Base-by-base conservation (phyloP, 1,140 invertebrate species). In the Pachypeltis micranthus region DNA sequence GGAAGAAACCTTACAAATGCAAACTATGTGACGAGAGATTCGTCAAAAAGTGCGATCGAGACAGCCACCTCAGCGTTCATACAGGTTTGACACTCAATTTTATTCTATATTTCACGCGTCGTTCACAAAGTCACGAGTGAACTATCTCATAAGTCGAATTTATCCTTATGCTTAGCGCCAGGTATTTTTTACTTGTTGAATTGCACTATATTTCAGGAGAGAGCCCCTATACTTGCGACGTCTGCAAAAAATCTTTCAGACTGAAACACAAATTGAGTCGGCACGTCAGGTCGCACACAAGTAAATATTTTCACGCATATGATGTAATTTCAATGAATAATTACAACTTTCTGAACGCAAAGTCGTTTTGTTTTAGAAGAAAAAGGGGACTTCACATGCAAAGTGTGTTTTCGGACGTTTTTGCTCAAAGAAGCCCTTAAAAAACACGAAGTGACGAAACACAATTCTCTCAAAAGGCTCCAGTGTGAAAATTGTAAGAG, bases 1-100 rank as follows among this genome's bases (percentile, higher is more conserved):
- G 85, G 21, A 87, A 90, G 69, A 82, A 88, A 68, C 86, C 86
- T 0, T 86, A 84, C 70, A 77, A 81, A 59, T 85, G 83, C 69
- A 74, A 79, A 26, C 78, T 83, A 63, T 85, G 83, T 67, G 80
- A 82, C 63, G 84, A 84, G 70, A 78, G 81, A 1, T 91, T 92
- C 70, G 89, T 85, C 2, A 87, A 90, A 71, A 75, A 85, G 2
- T 14, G 57, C 26, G 24, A 59, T 28, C 47, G 59, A 25, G 21
- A 25, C 26, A 44, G 10, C 12, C 63, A 64, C 26, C 12, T n/a
- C n/a, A 1, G 34, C 3, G 24, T 31, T 1, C 63, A 64, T 44
- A 44, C 31, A 19, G 57, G 44, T 10, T n/a, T n/a, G n/a, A n/a
- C n/a, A n/a, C n/a, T n/a, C n/a, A n/a, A n/a, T n/a, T n/a, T n/a